Conservation (phyloP, 2,888 invertebrate genomes). For the Tenodera sinensis region DNA sequence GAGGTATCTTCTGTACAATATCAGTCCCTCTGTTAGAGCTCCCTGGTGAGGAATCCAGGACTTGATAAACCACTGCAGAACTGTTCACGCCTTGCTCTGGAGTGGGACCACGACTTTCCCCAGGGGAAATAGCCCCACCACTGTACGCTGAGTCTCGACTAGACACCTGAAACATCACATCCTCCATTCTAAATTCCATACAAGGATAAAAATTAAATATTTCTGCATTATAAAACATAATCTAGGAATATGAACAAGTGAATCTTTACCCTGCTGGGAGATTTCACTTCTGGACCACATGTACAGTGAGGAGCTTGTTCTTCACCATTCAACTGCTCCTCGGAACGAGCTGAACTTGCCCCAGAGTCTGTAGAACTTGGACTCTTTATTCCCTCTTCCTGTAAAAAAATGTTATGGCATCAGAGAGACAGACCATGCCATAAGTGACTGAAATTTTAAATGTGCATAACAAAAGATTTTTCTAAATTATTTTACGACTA, state of each 20-base stretch:
- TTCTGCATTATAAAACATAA: no score
- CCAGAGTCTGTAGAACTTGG: background rate
- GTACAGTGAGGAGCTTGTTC: background rate
- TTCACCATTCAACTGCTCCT: background rate
- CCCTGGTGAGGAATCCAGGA: background rate
- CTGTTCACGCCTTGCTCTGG: constrained; percentile 26
- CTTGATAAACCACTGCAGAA: background rate
- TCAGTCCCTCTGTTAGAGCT: background rate
- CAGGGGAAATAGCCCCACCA: constrained; percentile 37
- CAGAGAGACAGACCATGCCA: no score
- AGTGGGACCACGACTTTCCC: constrained; percentile 39
- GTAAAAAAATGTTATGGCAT: background rate
- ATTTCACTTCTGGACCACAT: background rate
- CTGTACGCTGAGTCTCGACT: constrained; percentile 41
- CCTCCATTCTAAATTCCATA: no score
- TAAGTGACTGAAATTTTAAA: no score
- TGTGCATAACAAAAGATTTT: no score
- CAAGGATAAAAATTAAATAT: no score
- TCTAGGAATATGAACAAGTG: no score
- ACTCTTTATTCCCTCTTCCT: background rate
- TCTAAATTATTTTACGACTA: no score
- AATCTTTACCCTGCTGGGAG: background rate
- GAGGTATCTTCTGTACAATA: background rate
- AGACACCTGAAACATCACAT: constrained; percentile 28
- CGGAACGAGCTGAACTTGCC: background rate